Percentiles rank a stretch among this genome's conserved stretches.
Conservation (phyloP, 2,113 vertebrate genomes). For the Corydoras sp. region DNA sequence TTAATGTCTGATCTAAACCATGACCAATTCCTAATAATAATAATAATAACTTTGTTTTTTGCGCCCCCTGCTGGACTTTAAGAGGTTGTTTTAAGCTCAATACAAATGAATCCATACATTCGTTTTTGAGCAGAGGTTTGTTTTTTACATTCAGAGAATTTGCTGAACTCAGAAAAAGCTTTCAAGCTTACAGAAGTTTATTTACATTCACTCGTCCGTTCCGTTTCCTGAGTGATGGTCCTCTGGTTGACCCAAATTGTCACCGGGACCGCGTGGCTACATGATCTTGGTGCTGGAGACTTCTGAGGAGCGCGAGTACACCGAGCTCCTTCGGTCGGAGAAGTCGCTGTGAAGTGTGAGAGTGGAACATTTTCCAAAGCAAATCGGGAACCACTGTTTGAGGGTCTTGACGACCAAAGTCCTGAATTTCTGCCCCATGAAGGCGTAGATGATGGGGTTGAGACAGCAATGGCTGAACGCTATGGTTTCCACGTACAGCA, state of each 20-base stretch:
- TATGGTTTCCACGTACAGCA: constrained; percentile 51
- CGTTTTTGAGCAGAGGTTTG: no score
- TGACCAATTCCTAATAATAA: no score
- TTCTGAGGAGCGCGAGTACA: constrained; percentile 50
- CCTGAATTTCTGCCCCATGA: constrained; percentile 65
- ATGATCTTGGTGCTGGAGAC: constrained; percentile 32
- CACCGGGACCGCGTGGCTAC: background rate
- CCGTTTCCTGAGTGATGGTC: background rate
- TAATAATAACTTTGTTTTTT: no score
- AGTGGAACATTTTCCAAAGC: background rate
- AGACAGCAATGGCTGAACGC: constrained; percentile 66
- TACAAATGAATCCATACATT: no score
- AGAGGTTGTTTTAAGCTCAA: no score
- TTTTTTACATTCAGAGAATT: no score
- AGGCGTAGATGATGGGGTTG: constrained; percentile 70
- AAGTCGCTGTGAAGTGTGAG: background rate
- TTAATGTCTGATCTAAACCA: no score
- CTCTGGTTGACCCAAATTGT: background rate
- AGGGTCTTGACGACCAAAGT: constrained; percentile 45
- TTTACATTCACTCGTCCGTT: background rate
- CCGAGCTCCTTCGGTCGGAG: constrained; percentile 46
- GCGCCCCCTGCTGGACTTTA: no score
- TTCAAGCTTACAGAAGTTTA: background rate
- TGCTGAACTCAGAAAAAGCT: background rate
- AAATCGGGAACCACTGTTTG: constrained; percentile 40